These are phyloP conservation scores for Neosilurus mollespiculum DNA, from an alignment of 2,797 vertebrate species.

Conservation along the genomic window DNA sequence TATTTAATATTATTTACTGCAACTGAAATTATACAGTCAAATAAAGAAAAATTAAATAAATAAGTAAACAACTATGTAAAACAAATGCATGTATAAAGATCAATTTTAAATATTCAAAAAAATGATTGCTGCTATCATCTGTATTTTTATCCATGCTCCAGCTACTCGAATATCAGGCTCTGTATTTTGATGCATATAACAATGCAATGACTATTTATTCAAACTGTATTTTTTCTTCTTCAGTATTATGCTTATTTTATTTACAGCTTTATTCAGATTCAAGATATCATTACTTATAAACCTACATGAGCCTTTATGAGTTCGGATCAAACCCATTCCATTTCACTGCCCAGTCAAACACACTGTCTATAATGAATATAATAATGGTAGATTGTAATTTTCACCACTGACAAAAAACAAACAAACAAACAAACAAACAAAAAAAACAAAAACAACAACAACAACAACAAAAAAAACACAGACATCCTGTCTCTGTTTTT, in stretches of 20 bases:
- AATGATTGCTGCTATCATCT: no score
- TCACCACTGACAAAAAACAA: neutral
- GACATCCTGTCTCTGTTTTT: neutral
- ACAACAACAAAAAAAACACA: neutral
- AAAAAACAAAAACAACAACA: no score
- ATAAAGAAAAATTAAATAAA: neutral
- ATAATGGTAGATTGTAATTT: neutral
- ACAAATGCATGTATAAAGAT: neutral
- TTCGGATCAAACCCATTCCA: neutral
- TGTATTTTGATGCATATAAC: neutral
- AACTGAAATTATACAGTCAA: neutral
- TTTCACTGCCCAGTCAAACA: neutral
- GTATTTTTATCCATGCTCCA: no score
- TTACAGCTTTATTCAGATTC: neutral
- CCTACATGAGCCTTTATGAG: neutral
- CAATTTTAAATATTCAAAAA: neutral
- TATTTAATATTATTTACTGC: constrained; percentile 18
- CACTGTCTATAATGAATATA: neutral
- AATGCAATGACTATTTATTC: neutral
- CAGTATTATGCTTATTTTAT: neutral
- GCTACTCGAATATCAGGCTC: neutral
- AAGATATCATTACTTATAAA: neutral
- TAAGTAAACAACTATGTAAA: neutral
- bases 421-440: no score
- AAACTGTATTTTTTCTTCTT: neutral